A percentile compares a stretch with the other conserved stretches of the same genome.
Conservation (phyloP, 2,888 invertebrate genomes). For the Cyclophora punctaria region DNA sequence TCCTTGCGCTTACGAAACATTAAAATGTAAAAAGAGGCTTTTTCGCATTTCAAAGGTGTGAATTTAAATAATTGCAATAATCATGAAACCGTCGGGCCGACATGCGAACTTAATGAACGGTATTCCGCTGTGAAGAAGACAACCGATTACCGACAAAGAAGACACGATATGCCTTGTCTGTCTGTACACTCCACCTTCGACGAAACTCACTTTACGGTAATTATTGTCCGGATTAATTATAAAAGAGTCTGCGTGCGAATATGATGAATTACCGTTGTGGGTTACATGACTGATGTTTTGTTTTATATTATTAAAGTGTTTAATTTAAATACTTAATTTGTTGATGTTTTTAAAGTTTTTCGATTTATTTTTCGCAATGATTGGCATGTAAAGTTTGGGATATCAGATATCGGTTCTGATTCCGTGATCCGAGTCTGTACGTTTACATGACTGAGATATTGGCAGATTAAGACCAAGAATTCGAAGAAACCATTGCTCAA, state of each 20-base stretch:
- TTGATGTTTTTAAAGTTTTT: no score
- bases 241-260: slow-evolving; percentile 18
- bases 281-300: slow-evolving; percentile 9
- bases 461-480: no score
- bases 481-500: no score
- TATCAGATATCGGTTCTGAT: no score
- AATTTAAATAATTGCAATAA: slow-evolving; percentile 76
- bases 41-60: slow-evolving; percentile 71
- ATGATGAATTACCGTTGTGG: slow-evolving; percentile 17
- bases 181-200: slow-evolving; percentile 16
- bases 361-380: no score
- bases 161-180: slow-evolving; percentile 21
- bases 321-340: not conserved
- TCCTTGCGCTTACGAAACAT: slow-evolving; percentile 71
- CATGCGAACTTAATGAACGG: slow-evolving; percentile 51
- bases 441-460: no score
- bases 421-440: no score
- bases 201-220: slow-evolving; percentile 20
- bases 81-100: slow-evolving; percentile 47
- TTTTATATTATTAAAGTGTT: slow-evolving; percentile 1
- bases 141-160: slow-evolving; percentile 38
- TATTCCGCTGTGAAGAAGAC: slow-evolving; percentile 49
- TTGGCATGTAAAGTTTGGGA: no score
- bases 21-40: slow-evolving; percentile 67
- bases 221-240: slow-evolving; percentile 23